Conservation (phyloP, 2,797 vertebrate species). For the Alectoris magna region DNA sequence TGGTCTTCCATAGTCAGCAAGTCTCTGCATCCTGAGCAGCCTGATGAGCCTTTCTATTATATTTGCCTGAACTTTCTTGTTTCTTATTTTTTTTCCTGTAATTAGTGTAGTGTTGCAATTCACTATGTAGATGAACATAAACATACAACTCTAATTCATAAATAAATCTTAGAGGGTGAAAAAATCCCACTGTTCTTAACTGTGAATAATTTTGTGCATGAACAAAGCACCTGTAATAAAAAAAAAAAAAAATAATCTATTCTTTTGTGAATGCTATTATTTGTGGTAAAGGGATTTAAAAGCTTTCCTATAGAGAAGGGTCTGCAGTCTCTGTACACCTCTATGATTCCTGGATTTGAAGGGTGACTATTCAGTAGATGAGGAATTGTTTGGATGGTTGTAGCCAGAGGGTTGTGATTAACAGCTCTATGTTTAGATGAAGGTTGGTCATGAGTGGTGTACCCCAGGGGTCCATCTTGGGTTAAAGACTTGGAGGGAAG, state of each 20-base stretch:
- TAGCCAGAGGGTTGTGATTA: no score
- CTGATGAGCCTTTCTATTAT: background rate
- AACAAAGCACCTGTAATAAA: background rate
- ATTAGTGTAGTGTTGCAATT: background rate
- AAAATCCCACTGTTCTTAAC: background rate
- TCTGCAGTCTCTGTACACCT: background rate
- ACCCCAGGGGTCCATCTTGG: no score
- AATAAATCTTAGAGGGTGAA: rapidly evolving
- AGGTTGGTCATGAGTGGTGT: no score
- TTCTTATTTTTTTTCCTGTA: background rate
- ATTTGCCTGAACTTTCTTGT: background rate
- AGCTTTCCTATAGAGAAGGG: background rate
- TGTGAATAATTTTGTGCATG: background rate
- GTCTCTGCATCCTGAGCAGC: background rate
- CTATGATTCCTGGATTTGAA: background rate
- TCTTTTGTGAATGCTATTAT: background rate
- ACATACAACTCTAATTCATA: background rate
- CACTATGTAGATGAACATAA: background rate
- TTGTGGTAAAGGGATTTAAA: background rate
- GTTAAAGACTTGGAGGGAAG: no score
- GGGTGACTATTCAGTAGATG: no score
- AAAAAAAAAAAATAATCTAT: background rate
- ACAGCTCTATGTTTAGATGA: no score
- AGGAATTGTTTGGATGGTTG: no score
- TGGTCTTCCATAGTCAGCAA: background rate